Evolutionary conservation across 2,888 invertebrate species (phyloP), one percentile per base, ranked within the genome.

Genomic region (Tigriopus californicus): DNA sequence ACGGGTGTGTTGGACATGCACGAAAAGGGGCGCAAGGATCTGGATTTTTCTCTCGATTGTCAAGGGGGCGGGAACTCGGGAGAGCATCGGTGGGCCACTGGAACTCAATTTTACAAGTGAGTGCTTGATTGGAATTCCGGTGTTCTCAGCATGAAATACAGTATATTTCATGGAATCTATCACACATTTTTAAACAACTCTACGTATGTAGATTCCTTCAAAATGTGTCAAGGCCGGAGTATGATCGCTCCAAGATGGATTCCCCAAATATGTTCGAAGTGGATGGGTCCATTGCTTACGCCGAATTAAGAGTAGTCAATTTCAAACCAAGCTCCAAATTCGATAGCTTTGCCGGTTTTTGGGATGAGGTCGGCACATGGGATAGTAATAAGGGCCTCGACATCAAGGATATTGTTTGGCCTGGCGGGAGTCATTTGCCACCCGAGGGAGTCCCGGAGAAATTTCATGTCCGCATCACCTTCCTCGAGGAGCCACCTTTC

Each of bases 371-470:
- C 66, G 92, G 92, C 11, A 85, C 85, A 11, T 92, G 92, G 90
- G 87, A 89, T 67, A 88, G 88, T 0, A 88, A 85, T 81, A 83
- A 86, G n/a, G 60, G 61, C 1, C 62, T 64, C 11, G 85, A 89
- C 68, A 94, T 98, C 68, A 88, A 92, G 69, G 97, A 94, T 70
- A 95, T 98, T 65, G 90, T 94, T 18, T 98, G 98, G 98, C 97
- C 97, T 0, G 97, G 95, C 3, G 87, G 88, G 65, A 80, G 85
- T 60, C 89, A 92, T 68, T 89, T 89, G 24, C 97, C 97, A 8
- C 98, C 98, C 0, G 88, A 90, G 70, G 97, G 61, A 12, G 57
- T 57, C 10, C 57, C 57, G 8, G 57, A 57, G 20, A 57, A 57
- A 41, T 57, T 57, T 24, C 41, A 42, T 13, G 46, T 57, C 10